Conservation (phyloP, 2,888 invertebrate species). For the Lithophane socia region DNA sequence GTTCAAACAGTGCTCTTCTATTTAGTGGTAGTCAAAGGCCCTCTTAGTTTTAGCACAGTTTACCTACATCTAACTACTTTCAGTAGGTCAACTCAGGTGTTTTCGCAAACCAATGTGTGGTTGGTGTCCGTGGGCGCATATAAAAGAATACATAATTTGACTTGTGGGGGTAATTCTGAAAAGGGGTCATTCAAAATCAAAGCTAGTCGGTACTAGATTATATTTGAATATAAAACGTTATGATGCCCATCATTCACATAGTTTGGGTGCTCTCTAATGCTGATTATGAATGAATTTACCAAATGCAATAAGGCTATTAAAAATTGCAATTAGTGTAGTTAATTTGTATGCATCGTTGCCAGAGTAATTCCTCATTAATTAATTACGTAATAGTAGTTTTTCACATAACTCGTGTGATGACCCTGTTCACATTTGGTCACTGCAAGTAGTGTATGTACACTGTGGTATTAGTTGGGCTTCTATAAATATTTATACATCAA, state of each 20-base stretch:
- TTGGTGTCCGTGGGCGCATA: no score
- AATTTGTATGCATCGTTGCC: background rate
- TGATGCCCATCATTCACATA: background rate
- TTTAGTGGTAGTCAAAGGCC: conserved; percentile 49
- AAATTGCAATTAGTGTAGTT: background rate
- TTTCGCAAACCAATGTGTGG: background rate
- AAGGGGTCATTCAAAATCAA: background rate
- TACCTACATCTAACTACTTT: conserved; percentile 8
- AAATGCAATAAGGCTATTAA: background rate
- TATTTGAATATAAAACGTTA: background rate
- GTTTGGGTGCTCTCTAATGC: background rate
- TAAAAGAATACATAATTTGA: background rate
- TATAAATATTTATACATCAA: conserved; percentile 29
- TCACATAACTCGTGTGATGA: background rate
- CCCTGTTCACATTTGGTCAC: background rate
- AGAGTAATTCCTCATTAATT: background rate
- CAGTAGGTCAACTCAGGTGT: conserved; percentile 13
- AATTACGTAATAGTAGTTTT: background rate
- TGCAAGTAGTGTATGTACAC: conserved; percentile 41
- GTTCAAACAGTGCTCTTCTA: conserved; percentile 59
- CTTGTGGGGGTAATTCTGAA: background rate
- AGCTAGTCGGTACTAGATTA: background rate
- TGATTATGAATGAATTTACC: background rate
- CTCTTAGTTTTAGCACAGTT: conserved; percentile 30
- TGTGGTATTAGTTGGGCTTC: conserved; percentile 46